These are phyloP conservation scores for Anas platyrhynchos DNA, from an alignment of 2,113 vertebrate species.

Conservation along the genomic window DNA sequence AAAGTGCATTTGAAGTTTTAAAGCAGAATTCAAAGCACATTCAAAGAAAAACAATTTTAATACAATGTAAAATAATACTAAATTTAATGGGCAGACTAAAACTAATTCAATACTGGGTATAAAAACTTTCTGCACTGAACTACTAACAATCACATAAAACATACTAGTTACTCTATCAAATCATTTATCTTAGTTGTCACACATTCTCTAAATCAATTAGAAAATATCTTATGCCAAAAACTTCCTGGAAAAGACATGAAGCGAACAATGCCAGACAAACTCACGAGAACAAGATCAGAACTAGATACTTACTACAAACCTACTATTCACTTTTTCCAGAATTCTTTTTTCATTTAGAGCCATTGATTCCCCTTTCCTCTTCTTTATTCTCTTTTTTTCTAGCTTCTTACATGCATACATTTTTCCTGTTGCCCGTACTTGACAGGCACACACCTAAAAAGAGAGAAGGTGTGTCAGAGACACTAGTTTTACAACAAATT, in stretches of 20 bases:
- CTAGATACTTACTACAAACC: slow-evolving; percentile 91
- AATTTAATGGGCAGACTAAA: not conserved
- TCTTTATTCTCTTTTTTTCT: slow-evolving; percentile 94
- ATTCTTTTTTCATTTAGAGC: slow-evolving; percentile 92
- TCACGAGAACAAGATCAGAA: not conserved
- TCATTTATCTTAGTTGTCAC: not conserved
- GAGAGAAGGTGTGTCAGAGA: not conserved
- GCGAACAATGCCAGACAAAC: not conserved
- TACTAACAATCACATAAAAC: not conserved
- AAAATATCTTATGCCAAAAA: not conserved
- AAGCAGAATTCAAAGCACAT: not conserved
- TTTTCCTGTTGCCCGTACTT: slow-evolving; percentile 94
- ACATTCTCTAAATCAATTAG: not conserved
- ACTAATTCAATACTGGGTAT: not conserved
- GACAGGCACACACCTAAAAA: slow-evolving; percentile 91
- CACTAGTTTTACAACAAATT: not conserved
- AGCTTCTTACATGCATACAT: slow-evolving; percentile 98
- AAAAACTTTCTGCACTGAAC: not conserved
- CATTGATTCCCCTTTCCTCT: slow-evolving; percentile 92
- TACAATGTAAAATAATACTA: not conserved
- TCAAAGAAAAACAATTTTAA: not conserved
- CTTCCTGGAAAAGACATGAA: not conserved
- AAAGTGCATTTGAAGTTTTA: not conserved
- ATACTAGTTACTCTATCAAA: not conserved
- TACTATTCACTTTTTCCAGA: slow-evolving; percentile 93